phyloP scores from a whole-genome alignment of 2,888 invertebrate genomes.

The Serripes groenlandicus region DNA sequence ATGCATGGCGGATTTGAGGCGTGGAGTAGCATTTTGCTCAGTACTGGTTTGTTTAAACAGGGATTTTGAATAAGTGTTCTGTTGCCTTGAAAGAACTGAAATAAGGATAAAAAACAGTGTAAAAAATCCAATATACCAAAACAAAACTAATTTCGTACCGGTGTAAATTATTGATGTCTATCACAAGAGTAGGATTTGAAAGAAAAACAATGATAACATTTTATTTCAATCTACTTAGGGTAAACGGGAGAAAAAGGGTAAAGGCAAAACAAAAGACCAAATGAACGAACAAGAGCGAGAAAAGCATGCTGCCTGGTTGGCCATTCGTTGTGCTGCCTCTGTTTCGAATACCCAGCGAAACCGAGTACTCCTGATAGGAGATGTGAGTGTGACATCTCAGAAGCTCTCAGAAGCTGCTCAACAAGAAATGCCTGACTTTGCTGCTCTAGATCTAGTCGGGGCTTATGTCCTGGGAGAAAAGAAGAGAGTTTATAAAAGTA shows the following conservation, averaged over 20 bases:
- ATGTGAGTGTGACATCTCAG: slow-evolving; percentile 76
- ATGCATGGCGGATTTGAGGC: too few species aligned
- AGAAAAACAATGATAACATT: too few species aligned
- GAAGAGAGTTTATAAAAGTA: slow-evolving; percentile 84
- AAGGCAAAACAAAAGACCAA: slow-evolving; percentile 67
- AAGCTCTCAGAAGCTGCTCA: slow-evolving; percentile 72
- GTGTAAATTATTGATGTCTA: too few species aligned
- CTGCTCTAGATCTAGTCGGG: slow-evolving; percentile 83
- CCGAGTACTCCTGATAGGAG: slow-evolving; percentile 79
- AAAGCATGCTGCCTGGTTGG: slow-evolving; percentile 81
- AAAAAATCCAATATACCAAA: too few species aligned
- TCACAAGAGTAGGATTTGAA: too few species aligned
- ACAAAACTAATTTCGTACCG: too few species aligned
- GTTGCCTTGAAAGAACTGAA: too few species aligned
- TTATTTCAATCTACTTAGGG: slow-evolving; percentile 52
- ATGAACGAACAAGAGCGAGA: slow-evolving; percentile 79
- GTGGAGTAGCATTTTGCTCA: too few species aligned
- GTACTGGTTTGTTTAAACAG: too few species aligned
- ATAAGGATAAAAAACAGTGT: too few species aligned
- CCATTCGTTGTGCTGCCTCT: slow-evolving; percentile 83
- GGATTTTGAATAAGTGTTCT: too few species aligned
- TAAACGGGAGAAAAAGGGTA: slow-evolving; percentile 66
- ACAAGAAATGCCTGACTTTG: slow-evolving; percentile 82
- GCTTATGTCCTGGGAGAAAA: slow-evolving; percentile 85
- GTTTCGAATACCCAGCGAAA: slow-evolving; percentile 80